Evolutionary conservation across 2,113 vertebrate genomes (phyloP).

Genomic region (Cyanistes caeruleus): DNA sequence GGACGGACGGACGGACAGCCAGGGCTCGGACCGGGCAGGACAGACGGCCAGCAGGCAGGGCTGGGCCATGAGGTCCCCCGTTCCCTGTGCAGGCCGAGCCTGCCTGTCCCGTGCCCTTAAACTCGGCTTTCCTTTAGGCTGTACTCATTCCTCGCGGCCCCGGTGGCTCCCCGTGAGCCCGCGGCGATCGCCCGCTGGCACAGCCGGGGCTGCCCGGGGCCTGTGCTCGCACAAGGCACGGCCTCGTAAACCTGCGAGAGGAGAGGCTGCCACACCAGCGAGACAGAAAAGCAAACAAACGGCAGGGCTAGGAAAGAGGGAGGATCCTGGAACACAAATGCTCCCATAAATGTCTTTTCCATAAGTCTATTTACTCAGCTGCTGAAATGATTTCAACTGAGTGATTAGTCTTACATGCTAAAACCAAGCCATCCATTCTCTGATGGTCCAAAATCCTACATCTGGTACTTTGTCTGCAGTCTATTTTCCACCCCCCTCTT

Average conservation of each 20-base stretch:
- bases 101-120: neutral
- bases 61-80: fast-evolving
- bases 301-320: neutral
- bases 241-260: neutral
- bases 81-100: neutral
- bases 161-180: neutral
- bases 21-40: neutral
- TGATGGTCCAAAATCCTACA: neutral
- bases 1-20: neutral
- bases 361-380: slow-evolving; percentile 48
- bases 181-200: neutral
- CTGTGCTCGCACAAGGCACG: neutral
- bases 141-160: fast-evolving
- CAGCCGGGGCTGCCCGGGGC: neutral
- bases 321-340: neutral
- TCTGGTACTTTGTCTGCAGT: neutral
- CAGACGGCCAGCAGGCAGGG: neutral
- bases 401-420: neutral
- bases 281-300: neutral
- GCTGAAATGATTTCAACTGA: slow-evolving; percentile 20
- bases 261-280: neutral
- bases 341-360: slow-evolving; percentile 39
- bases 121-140: fast-evolving
- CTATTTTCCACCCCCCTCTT: fast-evolving
- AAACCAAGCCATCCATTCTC: neutral